Conservation (phyloP, 2,797 vertebrate species). For the Cryptoblepharus egeriae region DNA sequence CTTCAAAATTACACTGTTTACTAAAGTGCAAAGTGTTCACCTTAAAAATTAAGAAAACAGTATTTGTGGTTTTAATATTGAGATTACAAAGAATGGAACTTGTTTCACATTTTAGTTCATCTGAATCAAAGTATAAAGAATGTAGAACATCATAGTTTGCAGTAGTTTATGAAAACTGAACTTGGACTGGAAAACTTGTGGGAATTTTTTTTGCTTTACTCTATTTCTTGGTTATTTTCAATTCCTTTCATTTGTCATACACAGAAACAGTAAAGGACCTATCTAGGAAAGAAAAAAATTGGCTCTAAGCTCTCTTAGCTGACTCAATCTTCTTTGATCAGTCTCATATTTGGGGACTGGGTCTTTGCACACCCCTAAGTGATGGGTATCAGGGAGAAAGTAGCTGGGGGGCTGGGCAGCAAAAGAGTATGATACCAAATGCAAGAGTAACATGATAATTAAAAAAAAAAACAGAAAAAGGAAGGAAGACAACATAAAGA, state of each 20-base stretch:
- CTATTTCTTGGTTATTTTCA: slow-evolving; percentile 37
- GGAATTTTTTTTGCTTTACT: slow-evolving; percentile 35
- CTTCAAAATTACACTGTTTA: slow-evolving; percentile 46
- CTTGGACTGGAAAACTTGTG: slow-evolving; percentile 6
- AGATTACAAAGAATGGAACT: slow-evolving; percentile 10
- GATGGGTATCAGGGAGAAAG: slow-evolving; percentile 74
- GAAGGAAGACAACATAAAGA: slow-evolving; percentile 80
- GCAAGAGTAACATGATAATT: slow-evolving; percentile 76
- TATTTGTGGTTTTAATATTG: not conserved
- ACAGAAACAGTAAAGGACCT: slow-evolving; percentile 3
- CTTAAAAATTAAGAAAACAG: slow-evolving; percentile 34
- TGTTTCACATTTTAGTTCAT: not conserved
- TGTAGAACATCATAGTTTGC: not conserved
- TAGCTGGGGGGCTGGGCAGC: slow-evolving; percentile 79
- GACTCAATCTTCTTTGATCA: slow-evolving; percentile 75
- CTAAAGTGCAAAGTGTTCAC: slow-evolving; percentile 54
- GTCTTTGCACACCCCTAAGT: slow-evolving; percentile 84
- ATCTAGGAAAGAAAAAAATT: slow-evolving; percentile 82
- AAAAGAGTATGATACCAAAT: slow-evolving; percentile 73
- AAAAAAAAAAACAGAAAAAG: slow-evolving; percentile 68
- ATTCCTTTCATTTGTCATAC: slow-evolving; percentile 26
- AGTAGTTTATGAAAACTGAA: slow-evolving; percentile 41
- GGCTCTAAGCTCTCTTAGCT: slow-evolving; percentile 79
- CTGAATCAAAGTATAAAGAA: slow-evolving; percentile 32
- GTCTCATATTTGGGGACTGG: slow-evolving; percentile 68